These are phyloP conservation scores for Paratrypauchen microcephalus DNA, from an alignment of 2,797 vertebrate genomes.

Conservation along the genomic window DNA sequence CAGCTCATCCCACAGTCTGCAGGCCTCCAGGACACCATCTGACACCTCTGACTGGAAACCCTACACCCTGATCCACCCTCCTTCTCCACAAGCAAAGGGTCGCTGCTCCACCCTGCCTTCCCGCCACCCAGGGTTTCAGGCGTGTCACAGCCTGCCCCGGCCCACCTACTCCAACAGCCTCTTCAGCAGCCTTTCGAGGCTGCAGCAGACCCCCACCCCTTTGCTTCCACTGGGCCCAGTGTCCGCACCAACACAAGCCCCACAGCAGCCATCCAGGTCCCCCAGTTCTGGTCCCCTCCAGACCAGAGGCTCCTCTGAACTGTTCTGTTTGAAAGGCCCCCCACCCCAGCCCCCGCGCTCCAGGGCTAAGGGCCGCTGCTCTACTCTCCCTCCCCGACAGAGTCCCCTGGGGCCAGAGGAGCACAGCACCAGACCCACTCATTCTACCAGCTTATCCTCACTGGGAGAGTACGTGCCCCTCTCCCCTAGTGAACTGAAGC, in stretches of 20 bases:
- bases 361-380: conserved; percentile 67
- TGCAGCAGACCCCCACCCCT: conserved; percentile 23
- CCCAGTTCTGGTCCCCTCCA: conserved; percentile 15
- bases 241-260: conserved; percentile 22
- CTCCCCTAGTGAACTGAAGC: conserved; percentile 67
- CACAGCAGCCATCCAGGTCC: conserved; percentile 14
- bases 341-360: conserved; percentile 57
- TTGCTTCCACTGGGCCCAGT: conserved; percentile 35
- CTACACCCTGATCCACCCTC: conserved; percentile 64
- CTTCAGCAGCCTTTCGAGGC: conserved; percentile 27
- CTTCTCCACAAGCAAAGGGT: conserved; percentile 66
- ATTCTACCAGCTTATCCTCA: conserved; percentile 74
- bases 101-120: conserved; percentile 80
- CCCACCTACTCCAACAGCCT: conserved; percentile 78
- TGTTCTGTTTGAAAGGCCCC: conserved; percentile 62
- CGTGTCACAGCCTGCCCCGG: conserved; percentile 61
- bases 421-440: conserved; percentile 55
- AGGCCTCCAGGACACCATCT: conserved; percentile 31
- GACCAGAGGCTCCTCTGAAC: conserved; percentile 53
- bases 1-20: conserved; percentile 58
- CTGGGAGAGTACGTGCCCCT: conserved; percentile 62
- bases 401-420: conserved; percentile 51
- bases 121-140: conserved; percentile 58
- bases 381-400: conserved; percentile 73
- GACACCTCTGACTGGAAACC: conserved; percentile 24